A percentile compares a stretch with the other conserved stretches of the same genome.
Evolutionary conservation across 2,113 vertebrate genomes (phyloP).

Genomic region (Spilogale gracilis): DNA sequence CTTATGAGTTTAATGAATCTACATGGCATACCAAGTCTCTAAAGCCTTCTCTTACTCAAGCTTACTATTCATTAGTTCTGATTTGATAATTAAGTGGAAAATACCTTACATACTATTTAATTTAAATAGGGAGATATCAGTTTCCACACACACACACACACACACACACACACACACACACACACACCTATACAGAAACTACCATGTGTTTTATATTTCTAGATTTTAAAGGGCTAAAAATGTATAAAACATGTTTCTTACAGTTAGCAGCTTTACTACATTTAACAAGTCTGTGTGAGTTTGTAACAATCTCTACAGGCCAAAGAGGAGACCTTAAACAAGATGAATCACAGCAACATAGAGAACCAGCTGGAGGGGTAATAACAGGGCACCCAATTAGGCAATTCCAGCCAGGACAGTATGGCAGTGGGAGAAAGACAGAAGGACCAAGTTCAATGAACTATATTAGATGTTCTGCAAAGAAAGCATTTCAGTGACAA

Average conservation of each 20-base stretch:
- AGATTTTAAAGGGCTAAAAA: background rate
- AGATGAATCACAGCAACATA: background rate
- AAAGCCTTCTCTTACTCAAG: background rate
- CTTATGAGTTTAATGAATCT: background rate
- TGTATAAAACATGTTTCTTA: background rate
- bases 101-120: background rate
- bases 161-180: too few species aligned
- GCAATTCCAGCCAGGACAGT: background rate
- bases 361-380: rapidly evolving
- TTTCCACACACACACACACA: too few species aligned
- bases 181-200: background rate
- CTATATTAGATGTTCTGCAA: background rate
- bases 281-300: background rate
- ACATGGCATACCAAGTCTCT: background rate
- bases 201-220: background rate
- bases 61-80: background rate
- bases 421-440: background rate
- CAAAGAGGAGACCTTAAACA: background rate
- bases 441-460: background rate
- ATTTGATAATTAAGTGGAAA: conserved; percentile 33
- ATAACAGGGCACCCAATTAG: rapidly evolving
- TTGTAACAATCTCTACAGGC: background rate
- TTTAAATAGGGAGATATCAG: background rate
- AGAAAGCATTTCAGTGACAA: background rate
- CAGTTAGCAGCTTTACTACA: background rate